Conservation (phyloP, 2,888 invertebrate species). For the Trichogramma evanescens region DNA sequence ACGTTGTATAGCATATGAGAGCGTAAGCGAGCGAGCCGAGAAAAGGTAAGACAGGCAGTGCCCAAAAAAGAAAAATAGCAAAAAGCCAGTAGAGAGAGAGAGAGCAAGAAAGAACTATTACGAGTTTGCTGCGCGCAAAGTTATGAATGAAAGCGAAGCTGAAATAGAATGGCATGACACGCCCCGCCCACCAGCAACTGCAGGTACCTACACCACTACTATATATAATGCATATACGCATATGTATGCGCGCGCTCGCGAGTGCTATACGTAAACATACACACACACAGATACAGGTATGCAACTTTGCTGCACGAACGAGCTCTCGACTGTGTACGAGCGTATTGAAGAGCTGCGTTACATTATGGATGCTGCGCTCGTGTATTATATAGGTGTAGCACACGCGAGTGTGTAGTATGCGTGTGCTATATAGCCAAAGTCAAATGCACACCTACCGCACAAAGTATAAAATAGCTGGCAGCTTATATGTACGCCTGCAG, state of each 20-base stretch:
- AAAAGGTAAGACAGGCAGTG: background rate
- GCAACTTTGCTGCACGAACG: background rate
- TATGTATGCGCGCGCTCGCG: too few relatives aligned
- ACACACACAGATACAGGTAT: constrained; percentile 13
- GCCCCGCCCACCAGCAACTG: constrained; percentile 39
- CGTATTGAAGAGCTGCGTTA: too few relatives aligned
- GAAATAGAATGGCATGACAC: constrained; percentile 45
- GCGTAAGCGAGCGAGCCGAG: background rate
- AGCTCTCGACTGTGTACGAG: too few relatives aligned
- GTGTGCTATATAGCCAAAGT: too few relatives aligned
- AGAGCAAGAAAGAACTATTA: constrained; percentile 37
- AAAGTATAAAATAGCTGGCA: too few relatives aligned
- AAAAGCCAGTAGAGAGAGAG: background rate
- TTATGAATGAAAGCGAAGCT: constrained; percentile 46
- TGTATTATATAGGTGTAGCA: too few relatives aligned
- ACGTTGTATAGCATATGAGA: background rate
- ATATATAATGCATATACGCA: too few relatives aligned
- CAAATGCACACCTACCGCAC: too few relatives aligned
- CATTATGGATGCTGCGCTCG: too few relatives aligned
- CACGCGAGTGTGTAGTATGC: too few relatives aligned
- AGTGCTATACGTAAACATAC: background rate
- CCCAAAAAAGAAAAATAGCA: too few relatives aligned
- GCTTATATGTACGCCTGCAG: too few relatives aligned
- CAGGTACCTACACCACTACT: constrained; percentile 17
- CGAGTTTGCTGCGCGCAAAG: constrained; percentile 22